These are phyloP conservation scores for Cheilinus undulatus DNA, from an alignment of 2,113 vertebrate genomes.

Conservation along the genomic window DNA sequence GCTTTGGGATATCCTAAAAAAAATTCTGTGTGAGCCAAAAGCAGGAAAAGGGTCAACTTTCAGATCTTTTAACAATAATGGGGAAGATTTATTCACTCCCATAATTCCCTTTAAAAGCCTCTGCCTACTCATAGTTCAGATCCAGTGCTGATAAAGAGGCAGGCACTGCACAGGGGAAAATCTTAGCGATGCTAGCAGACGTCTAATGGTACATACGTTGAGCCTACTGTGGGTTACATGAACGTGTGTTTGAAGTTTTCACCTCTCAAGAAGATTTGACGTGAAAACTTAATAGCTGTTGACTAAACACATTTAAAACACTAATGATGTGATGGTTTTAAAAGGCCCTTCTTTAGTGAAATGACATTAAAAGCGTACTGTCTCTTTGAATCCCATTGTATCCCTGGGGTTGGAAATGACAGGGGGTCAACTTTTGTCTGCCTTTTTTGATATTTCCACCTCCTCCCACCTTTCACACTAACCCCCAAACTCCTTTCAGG, in stretches of 20 bases:
- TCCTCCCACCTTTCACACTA: slow-evolving; percentile 63
- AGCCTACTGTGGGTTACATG: slow-evolving; percentile 28
- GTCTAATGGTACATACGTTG: slow-evolving; percentile 26
- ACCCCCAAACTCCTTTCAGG: slow-evolving; percentile 44
- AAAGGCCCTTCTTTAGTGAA: slow-evolving; percentile 76
- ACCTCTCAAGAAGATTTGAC: slow-evolving; percentile 13
- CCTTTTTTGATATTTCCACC: slow-evolving; percentile 47
- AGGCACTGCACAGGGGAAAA: slow-evolving; percentile 26
- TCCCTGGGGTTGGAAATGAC: slow-evolving; percentile 67
- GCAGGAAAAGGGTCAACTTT: slow-evolving; percentile 34
- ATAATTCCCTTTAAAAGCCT: slow-evolving; percentile 72
- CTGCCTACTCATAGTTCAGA: slow-evolving; percentile 45
- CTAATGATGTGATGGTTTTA: slow-evolving; percentile 60
- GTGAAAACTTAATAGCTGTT: slow-evolving; percentile 26
- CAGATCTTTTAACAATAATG: slow-evolving; percentile 34
- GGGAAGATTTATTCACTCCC: slow-evolving; percentile 45
- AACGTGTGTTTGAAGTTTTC: slow-evolving; percentile 36
- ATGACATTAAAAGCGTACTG: slow-evolving; percentile 82
- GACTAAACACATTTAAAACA: slow-evolving; percentile 55
- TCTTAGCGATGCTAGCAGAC: slow-evolving; percentile 51
- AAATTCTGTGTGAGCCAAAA: slow-evolving; percentile 47
- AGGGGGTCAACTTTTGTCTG: slow-evolving; percentile 62
- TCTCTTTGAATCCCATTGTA: slow-evolving; percentile 80
- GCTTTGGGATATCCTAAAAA: slow-evolving; percentile 18
- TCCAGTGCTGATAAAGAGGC: slow-evolving; percentile 26